Percentiles rank a stretch among this genome's conserved stretches.
These are phyloP conservation scores for Pelodiscus sinensis DNA, from an alignment of 2,113 vertebrate genomes.

Conservation along the genomic window DNA sequence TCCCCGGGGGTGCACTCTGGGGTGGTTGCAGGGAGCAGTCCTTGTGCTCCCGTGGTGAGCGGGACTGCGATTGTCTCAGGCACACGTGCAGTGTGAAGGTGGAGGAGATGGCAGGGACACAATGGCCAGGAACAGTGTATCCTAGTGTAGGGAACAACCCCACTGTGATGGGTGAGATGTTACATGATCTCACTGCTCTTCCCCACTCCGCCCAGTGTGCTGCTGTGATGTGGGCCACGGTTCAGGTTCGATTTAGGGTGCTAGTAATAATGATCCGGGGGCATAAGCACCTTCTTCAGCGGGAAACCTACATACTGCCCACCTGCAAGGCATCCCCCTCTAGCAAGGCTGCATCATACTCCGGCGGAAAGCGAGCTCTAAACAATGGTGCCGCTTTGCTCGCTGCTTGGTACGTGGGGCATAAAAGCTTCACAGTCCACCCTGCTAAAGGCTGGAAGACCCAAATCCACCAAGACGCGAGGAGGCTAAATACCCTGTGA, in stretches of 20 bases:
- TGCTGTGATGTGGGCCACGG: not conserved
- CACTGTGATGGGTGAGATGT: not conserved
- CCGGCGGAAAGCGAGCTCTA: not conserved
- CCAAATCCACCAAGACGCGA: not conserved
- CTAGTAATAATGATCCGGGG: fast-evolving
- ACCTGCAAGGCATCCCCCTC: not conserved
- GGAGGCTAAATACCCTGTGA: not conserved
- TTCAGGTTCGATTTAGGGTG: not conserved
- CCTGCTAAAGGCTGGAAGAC: not conserved
- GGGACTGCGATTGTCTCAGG: not conserved
- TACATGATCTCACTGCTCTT: not conserved
- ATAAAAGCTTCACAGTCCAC: not conserved
- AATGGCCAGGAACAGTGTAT: not conserved
- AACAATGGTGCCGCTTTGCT: not conserved
- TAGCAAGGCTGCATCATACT: not conserved
- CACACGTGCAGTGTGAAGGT: not conserved
- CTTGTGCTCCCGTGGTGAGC: not conserved
- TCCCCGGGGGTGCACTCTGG: not conserved
- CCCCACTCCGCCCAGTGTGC: not conserved
- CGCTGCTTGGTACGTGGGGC: not conserved
- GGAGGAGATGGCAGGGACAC: not conserved
- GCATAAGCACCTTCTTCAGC: not conserved
- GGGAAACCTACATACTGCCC: not conserved
- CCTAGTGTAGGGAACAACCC: not conserved
- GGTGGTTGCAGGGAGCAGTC: not conserved